Base-by-base conservation (phyloP, 1,140 invertebrate genomes). In the Pachypeltis micranthus region DNA sequence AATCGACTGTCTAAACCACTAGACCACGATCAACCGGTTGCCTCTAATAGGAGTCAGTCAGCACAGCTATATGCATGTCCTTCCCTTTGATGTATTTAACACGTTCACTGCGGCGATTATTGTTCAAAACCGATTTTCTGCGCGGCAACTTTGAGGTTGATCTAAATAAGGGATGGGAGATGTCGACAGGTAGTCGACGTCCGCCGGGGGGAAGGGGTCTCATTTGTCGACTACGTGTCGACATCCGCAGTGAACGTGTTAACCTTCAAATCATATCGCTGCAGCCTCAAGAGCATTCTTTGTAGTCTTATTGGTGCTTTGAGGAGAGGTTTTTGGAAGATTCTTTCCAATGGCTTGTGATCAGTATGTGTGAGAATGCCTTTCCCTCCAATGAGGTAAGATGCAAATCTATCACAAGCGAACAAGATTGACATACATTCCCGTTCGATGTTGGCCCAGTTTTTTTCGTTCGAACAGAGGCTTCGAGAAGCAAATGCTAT, bases 251-350 rank as follows among this genome's bases (percentile, higher is more conserved):
- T n/a, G n/a, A n/a, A n/a, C n/a, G n/a, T n/a, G n/a, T n/a, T n/a
- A 69, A 4, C 69, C 10, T 57, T 71, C 70, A n/a, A 61, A 62
- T 1, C 69, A 61, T 19, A 70, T 68, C 31, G 73, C 63, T 19
- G 69, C 65, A 67, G 75, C 78, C 31, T 69, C 68, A 78, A 65
- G 12, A 72, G 66, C 65, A 76, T 70, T n/a, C 71, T 59, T 66
- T 78, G 74, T 3, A 79, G 60, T n/a, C 77, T 58, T n/a, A 68
- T 61, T 12, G 71, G 60, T 4, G 67, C 61, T 59, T 69, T 67
- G 12, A 47, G 14, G 16, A 70, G 21, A 2, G 34, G 3, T 64
- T 69, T 71, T 10, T 66, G 68, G 27, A 69, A 61, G 34, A 74
- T 67, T 1, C 60, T 21, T 2, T 70, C 70, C n/a, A 74, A 44